Evolutionary conservation across 1,140 invertebrate species (phyloP).

Genomic region (Ceratosolen solmsi): DNA sequence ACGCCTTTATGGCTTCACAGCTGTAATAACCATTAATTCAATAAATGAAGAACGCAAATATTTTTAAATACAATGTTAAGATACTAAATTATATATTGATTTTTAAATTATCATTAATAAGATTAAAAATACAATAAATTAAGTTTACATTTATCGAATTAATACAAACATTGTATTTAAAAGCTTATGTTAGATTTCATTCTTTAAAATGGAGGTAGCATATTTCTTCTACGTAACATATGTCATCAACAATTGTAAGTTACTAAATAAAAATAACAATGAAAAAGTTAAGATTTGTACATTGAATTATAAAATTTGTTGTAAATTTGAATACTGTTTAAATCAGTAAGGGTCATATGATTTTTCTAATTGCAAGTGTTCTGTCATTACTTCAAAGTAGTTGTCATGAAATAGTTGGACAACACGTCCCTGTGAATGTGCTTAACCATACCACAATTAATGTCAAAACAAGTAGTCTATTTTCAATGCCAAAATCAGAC

Average conservation of each 20-base stretch:
- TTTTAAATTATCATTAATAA: too few species aligned
- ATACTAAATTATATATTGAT: not conserved
- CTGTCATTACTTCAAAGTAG: constrained; percentile 46
- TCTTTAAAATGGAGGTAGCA: constrained; percentile 25
- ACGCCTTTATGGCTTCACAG: constrained; percentile 51
- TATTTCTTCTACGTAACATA: constrained; percentile 42
- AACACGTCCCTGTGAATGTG: constrained; percentile 52
- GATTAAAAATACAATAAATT: too few species aligned
- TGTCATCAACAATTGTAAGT: not conserved
- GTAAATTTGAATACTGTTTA: constrained; percentile 46
- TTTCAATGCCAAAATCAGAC: constrained; percentile 58
- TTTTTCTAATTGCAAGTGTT: constrained; percentile 19
- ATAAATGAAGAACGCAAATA: constrained; percentile 29
- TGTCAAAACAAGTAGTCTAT: constrained; percentile 59
- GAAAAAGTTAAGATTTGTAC: constrained; percentile 29
- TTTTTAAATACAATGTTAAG: constrained; percentile 43
- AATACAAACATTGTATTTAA: constrained; percentile 34
- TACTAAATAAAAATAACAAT: constrained; percentile 4
- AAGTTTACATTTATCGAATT: too few species aligned
- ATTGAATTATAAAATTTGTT: constrained; percentile 38
- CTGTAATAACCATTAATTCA: constrained; percentile 16
- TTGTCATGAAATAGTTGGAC: constrained; percentile 48
- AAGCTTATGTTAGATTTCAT: constrained; percentile 24
- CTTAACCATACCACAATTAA: constrained; percentile 60
- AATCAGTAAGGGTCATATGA: constrained; percentile 28